Percentiles rank a stretch among this genome's conserved stretches.
Evolutionary conservation across 2,888 invertebrate genomes (phyloP).

Genomic region (Latrodectus elegans): DNA sequence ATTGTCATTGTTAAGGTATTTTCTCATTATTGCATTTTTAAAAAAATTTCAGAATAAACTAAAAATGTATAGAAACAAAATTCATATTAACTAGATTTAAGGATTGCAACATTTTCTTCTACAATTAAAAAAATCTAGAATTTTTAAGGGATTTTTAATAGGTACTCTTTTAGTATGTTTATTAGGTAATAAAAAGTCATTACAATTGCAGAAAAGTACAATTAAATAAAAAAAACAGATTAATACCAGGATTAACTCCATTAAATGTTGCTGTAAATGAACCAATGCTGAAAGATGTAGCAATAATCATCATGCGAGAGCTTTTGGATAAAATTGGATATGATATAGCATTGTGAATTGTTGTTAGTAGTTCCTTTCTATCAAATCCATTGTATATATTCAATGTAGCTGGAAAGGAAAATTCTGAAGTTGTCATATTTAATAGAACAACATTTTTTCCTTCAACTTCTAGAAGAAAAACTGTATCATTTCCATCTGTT

Average conservation of each 20-base stretch:
- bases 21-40: too few relatives aligned
- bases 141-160: background rate
- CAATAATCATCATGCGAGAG: conserved; percentile 46
- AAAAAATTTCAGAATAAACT: too few relatives aligned
- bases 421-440: background rate
- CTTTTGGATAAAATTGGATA: conserved; percentile 51
- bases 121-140: background rate
- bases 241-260: conserved; percentile 37
- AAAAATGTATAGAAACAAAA: too few relatives aligned
- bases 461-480: conserved; percentile 50
- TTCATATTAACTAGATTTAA: background rate
- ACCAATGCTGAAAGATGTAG: conserved; percentile 1
- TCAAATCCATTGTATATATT: conserved; percentile 60
- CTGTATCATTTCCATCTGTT: conserved; percentile 21
- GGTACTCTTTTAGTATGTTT: background rate
- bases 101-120: background rate
- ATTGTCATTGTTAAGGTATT: too few relatives aligned
- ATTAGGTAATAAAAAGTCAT: background rate
- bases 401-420: conserved; percentile 27
- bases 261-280: conserved; percentile 41
- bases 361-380: conserved; percentile 25
- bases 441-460: conserved; percentile 28
- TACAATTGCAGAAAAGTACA: background rate
- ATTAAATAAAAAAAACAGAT: background rate
- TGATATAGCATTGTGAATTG: conserved; percentile 44